phyloP scores from a whole-genome alignment of 2,888 invertebrate genomes.

The Neuroscelio doddi region DNA sequence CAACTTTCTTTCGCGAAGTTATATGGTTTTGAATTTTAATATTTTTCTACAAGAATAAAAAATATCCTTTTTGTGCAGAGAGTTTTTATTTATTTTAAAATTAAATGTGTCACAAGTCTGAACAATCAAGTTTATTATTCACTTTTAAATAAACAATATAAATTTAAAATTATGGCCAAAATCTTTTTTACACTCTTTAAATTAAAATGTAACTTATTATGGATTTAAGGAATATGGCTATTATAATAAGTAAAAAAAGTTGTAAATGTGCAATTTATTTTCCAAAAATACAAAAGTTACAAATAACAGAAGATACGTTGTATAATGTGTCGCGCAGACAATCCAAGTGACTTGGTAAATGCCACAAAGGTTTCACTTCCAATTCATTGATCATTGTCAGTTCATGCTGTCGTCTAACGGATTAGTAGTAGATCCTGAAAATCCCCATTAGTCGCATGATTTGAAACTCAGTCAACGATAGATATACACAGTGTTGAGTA shows the following conservation, averaged over 20 bases:
- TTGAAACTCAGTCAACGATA: conserved; percentile 42
- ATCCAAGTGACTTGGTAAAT: conserved; percentile 20
- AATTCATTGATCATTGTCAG: conserved; percentile 57
- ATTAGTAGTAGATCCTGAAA: conserved; percentile 67
- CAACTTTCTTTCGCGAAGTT: no score
- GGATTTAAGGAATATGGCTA: not conserved
- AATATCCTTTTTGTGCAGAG: no score
- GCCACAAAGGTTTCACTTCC: conserved; percentile 51
- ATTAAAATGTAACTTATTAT: not conserved
- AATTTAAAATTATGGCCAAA: no score
- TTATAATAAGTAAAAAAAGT: conserved; percentile 47
- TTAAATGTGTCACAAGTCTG: no score
- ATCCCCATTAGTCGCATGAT: conserved; percentile 64
- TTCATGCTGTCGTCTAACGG: conserved; percentile 62
- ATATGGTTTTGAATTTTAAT: no score
- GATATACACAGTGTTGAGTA: conserved; percentile 13
- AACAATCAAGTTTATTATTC: no score
- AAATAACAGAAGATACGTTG: conserved; percentile 37
- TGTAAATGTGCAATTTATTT: conserved; percentile 52
- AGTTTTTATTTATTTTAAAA: no score
- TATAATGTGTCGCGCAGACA: conserved; percentile 34
- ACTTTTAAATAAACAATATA: no score
- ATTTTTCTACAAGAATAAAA: no score
- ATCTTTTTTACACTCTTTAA: no score
- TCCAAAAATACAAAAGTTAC: conserved; percentile 59